Evolutionary conservation across 2,888 invertebrate species (phyloP).

Genomic region (Acanthacorydalis orientalis): DNA sequence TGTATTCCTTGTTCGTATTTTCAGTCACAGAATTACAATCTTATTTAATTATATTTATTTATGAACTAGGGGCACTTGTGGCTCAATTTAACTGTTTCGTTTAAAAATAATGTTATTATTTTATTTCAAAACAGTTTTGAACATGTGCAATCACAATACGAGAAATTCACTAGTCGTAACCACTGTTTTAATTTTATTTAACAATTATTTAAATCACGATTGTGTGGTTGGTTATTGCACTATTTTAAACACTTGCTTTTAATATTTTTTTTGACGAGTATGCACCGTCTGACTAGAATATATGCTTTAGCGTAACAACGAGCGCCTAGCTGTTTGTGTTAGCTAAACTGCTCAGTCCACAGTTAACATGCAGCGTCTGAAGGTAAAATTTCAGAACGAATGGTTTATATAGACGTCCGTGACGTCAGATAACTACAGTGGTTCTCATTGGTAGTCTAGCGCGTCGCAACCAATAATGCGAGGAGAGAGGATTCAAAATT

Average conservation of each 20-base stretch:
- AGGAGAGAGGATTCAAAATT: constrained; percentile 6
- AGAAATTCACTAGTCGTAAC: background rate
- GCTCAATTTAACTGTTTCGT: background rate
- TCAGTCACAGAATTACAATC: background rate
- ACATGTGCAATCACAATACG: background rate
- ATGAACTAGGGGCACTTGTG: background rate
- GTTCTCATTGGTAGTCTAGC: constrained; percentile 14
- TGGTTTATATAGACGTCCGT: constrained; percentile 17
- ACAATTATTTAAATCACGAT: too few relatives aligned
- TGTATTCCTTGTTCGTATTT: background rate
- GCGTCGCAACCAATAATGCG: constrained; percentile 23
- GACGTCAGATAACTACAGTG: constrained; percentile 17
- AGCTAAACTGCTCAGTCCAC: constrained; percentile 13
- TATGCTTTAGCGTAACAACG: constrained; percentile 8
- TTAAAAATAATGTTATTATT: background rate
- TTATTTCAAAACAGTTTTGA: background rate
- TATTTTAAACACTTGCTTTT: background rate
- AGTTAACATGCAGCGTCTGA: constrained; percentile 1
- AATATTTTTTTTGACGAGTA: background rate
- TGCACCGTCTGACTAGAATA: constrained; percentile 14
- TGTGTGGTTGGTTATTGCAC: too few relatives aligned
- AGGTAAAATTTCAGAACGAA: constrained; percentile 12
- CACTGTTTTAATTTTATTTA: too few relatives aligned
- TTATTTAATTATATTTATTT: background rate
- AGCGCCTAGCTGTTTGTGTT: constrained; percentile 17